Percentiles rank a stretch among this genome's conserved stretches.
Evolutionary conservation across 2,888 invertebrate genomes (phyloP).

Genomic region (Autographa gamma): DNA sequence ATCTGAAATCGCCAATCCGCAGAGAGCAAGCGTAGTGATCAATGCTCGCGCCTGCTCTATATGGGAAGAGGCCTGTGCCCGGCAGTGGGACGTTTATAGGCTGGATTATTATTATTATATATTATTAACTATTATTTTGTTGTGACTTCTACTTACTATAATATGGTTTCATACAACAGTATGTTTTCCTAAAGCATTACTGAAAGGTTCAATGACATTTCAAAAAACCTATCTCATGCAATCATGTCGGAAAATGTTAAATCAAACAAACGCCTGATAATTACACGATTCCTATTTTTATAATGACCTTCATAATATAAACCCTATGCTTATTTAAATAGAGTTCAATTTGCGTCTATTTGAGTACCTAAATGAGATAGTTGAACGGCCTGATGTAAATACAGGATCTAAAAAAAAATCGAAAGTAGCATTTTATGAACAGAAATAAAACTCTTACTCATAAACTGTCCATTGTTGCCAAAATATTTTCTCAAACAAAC

Average conservation of each 20-base stretch:
- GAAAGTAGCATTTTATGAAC: not conserved
- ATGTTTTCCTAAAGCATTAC: no score
- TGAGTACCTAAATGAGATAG: not conserved
- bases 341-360: not conserved
- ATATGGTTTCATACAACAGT: no score
- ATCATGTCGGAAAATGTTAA: constrained; percentile 11
- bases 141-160: no score
- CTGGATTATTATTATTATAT: no score
- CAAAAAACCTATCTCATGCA: constrained; percentile 26
- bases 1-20: no score
- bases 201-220: constrained; percentile 39
- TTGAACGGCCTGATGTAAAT: constrained; percentile 22
- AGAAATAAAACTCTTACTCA: constrained; percentile 10
- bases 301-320: constrained; percentile 3
- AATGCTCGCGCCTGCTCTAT: no score
- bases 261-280: constrained; percentile 35
- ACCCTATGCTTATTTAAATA: rapidly evolving
- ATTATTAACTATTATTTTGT: no score
- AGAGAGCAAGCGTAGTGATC: no score
- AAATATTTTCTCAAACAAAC: no score
- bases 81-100: no score
- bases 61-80: no score
- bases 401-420: constrained; percentile 23
- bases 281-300: constrained; percentile 23
- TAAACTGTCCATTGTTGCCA: no score